Percentiles rank a stretch among this genome's conserved stretches.
Evolutionary conservation across 2,113 vertebrate genomes (phyloP).

Genomic region (Eurystomus gularis): DNA sequence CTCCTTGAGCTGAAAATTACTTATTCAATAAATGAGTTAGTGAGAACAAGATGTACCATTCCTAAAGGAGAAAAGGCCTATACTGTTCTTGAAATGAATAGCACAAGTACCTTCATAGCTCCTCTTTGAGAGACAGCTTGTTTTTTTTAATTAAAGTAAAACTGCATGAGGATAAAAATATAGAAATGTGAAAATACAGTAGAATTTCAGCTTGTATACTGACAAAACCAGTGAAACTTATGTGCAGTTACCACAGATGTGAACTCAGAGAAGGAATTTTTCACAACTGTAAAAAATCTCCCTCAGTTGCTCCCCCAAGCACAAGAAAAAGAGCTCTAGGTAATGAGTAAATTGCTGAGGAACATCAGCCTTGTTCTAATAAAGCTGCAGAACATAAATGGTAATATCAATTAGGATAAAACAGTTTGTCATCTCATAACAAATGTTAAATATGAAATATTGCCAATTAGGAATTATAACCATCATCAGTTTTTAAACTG

Average conservation of each 20-base stretch:
- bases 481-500: not conserved
- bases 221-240: not conserved
- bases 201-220: not conserved
- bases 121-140: not conserved
- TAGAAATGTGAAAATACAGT: not conserved
- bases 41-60: not conserved
- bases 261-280: not conserved
- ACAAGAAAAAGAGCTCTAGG: not conserved
- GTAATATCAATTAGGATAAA: not conserved
- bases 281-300: not conserved
- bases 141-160: not conserved
- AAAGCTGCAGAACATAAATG: not conserved
- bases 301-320: not conserved
- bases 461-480: not conserved
- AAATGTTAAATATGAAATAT: not conserved
- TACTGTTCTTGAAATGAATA: not conserved
- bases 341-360: not conserved
- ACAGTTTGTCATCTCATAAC: not conserved
- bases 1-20: slow-evolving; percentile 10
- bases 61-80: not conserved
- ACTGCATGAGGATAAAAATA: not conserved
- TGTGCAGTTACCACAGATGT: not conserved
- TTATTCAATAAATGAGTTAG: not conserved
- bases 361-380: not conserved
- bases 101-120: not conserved